These are phyloP conservation scores for Tragelaphus strepsiceros DNA, from an alignment of 2,113 vertebrate genomes.

Conservation along the genomic window DNA sequence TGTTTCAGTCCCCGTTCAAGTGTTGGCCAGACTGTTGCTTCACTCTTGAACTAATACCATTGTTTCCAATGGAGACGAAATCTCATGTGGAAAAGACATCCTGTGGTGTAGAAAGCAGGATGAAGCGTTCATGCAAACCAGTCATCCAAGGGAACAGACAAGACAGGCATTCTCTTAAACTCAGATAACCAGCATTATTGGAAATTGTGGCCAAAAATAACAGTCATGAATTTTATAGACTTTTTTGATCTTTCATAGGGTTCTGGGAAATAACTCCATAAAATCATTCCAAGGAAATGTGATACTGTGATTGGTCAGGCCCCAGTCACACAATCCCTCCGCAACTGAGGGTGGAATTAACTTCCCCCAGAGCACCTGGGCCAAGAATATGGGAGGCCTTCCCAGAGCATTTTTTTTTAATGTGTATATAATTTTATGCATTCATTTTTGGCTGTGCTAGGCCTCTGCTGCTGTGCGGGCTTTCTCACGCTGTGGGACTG, in stretches of 20 bases:
- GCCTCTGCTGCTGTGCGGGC: background rate
- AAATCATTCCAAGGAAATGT: background rate
- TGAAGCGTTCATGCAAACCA: background rate
- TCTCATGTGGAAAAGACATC: background rate
- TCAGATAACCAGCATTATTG: background rate
- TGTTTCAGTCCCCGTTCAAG: background rate
- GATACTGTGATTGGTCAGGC: background rate
- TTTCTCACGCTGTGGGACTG: rapidly evolving
- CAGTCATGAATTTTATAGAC: background rate
- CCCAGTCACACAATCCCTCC: background rate
- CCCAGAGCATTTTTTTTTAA: rapidly evolving
- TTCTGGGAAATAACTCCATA: background rate
- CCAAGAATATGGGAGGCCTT: background rate
- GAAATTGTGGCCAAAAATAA: background rate
- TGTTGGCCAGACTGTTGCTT: background rate
- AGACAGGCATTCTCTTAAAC: background rate
- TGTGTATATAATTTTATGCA: rapidly evolving
- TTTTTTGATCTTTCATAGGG: background rate
- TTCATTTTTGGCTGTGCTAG: background rate
- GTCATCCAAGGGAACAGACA: background rate
- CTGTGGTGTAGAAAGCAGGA: background rate
- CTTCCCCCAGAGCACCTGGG: background rate
- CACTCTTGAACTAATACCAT: background rate
- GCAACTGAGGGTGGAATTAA: background rate
- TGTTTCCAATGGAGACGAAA: background rate